Base-by-base conservation (phyloP, 2,888 invertebrate species). In the Marasmarcha lunaedactyla region DNA sequence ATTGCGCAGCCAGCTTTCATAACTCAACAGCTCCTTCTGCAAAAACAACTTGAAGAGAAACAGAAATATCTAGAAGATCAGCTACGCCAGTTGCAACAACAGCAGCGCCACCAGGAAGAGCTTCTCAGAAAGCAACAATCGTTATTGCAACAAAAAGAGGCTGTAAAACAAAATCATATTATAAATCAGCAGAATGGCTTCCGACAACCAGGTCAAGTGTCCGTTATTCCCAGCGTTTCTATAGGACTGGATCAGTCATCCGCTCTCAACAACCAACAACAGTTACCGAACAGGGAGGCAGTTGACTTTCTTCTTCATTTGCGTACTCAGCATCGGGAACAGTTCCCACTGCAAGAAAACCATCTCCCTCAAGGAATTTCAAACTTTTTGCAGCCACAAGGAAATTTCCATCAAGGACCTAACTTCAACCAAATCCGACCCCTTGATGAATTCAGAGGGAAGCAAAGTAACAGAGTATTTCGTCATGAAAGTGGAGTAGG, bases 1-100 rank as follows among this genome's bases (percentile, higher is more conserved):
- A 42, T 50, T 36, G 55, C 58, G 2, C 63, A 69, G 44, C 47
- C 57, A 15, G 67, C 70, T 26, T 72, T 64, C 46, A 61, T 79
- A 11, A 67, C 51, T 42, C 76, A 79, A 44, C 84, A 84, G 46
- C 49, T 79, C 30, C 44, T 52, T 12, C 57, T 83, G 35, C 78
- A 84, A 45, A 78, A 69, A 47, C 83, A 85, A 50, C 57, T 89
- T 14, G 88, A 89, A 59, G 87, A 88, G 55, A 89, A 91, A 42
- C 91, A 92, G 56, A 84, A 86, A 43, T 70, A 87, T 26, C 63
- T 92, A 11, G 91, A 92, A 58, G 88, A 90, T 47, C 91, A 92
- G 60, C 84, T 92, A 37, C 85, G 84, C 9, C 72, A 88, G 42
- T 64, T 91, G 27, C 89, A 90, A 54, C 64, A 87, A 39, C 90